Evolutionary conservation across 2,113 vertebrate species (phyloP).

Genomic region (Hirundichthys speculiger): DNA sequence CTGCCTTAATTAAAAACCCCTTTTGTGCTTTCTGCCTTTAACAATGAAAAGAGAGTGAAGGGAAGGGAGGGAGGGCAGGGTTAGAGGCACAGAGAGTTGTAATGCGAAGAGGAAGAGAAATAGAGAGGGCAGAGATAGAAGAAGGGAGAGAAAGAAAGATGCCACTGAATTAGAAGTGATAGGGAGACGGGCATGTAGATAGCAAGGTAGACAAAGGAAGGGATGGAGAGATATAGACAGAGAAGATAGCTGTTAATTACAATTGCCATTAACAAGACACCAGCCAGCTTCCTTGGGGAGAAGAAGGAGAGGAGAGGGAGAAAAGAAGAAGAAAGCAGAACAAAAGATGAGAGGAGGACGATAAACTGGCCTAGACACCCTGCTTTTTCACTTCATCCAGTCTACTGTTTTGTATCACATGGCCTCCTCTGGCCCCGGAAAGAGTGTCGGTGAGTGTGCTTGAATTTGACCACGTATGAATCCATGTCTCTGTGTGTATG

Average conservation of each 20-base stretch:
- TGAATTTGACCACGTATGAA: conserved; percentile 12
- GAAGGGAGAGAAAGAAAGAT: conserved; percentile 74
- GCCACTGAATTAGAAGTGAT: conserved; percentile 70
- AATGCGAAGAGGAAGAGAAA: conserved; percentile 58
- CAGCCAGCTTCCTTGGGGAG: conserved; percentile 75
- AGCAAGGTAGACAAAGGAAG: conserved; percentile 80
- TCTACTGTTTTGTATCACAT: neutral
- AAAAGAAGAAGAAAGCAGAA: conserved; percentile 16
- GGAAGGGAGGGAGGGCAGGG: conserved; percentile 56
- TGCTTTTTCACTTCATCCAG: neutral
- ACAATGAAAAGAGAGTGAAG: conserved; percentile 66
- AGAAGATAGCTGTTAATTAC: conserved; percentile 95
- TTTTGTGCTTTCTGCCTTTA: conserved; percentile 79
- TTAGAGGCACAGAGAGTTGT: conserved; percentile 57
- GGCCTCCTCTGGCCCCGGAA: conserved; percentile 8
- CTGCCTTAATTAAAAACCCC: conserved; percentile 80
- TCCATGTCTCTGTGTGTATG: conserved; percentile 72
- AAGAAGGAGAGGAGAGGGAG: conserved; percentile 32
- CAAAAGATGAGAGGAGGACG: conserved; percentile 16
- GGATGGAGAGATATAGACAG: conserved; percentile 80
- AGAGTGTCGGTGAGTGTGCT: neutral
- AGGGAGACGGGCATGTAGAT: conserved; percentile 81
- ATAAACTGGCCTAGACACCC: conserved; percentile 1
- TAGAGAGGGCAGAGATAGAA: conserved; percentile 49
- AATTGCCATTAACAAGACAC: conserved; percentile 88